Base-by-base conservation (phyloP, 2,113 vertebrate species). In the Chaetura pelagica region DNA sequence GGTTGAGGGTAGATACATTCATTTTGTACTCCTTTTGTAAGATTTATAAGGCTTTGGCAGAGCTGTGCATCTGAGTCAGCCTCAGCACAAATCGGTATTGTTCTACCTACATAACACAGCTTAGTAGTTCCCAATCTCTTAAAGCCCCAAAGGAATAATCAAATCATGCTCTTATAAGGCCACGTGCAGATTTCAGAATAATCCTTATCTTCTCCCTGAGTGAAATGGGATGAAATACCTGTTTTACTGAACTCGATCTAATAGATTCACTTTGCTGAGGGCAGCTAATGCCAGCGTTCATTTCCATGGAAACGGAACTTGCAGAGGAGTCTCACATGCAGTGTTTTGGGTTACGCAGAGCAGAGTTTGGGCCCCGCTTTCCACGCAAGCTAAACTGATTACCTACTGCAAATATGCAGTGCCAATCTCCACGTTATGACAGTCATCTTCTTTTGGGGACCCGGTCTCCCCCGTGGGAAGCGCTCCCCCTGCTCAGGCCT, bases 301-400 rank as follows among this genome's bases (percentile, higher is more conserved):
- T 98, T 97, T 97, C 97, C 92, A 96, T 97, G 95, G 96, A 96
- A 98, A 97, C 95, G 1, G 88, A 83, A 83, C 68, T 96, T 87
- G 80, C 58, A 89, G 91, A 94, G 90, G 83, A 89, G 97, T 87
- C 84, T 80, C n/a, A 68, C 89, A 61, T 55, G 88, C 94, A 69
- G 59, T 94, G 68, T 96, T 97, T 97, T 89, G 69, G 87, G 84
- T 84, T 96, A 96, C 88, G 76, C 29, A 66, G 67, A 85, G 91
- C 79, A 85, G 89, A 95, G 86, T 96, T 96, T 94, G 92, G 57
- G 63, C 90, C 51, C 66, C 86, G 59, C 72, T 38, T 93, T 82
- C 69, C 77, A 74, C 62, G 75, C 34, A 81, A 73, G 61, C 94
- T 91, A 63, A 93, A 82, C 74, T 75, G 91, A 78, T 78, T 55